These are phyloP conservation scores for Crotophaga sulcirostris DNA, from an alignment of 2,113 vertebrate genomes.

Conservation along the genomic window DNA sequence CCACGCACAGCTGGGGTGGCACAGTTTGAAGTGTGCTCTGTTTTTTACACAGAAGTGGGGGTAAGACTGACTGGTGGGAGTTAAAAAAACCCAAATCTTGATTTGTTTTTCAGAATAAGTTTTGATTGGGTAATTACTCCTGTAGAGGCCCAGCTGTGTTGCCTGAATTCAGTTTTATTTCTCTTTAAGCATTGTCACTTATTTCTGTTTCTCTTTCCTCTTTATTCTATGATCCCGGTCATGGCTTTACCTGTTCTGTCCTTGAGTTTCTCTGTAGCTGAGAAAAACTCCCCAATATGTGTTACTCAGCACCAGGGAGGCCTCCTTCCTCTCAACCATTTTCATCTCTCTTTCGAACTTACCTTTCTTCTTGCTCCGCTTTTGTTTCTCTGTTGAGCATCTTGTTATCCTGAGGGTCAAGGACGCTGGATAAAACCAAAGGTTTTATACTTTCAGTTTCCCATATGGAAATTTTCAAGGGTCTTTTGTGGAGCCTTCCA, in stretches of 20 bases:
- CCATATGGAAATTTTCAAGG: background rate
- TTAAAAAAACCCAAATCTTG: background rate
- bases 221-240: background rate
- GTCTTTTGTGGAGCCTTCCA: background rate
- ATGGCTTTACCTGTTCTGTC: background rate
- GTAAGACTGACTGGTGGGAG: background rate
- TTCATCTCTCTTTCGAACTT: background rate
- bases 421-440: background rate
- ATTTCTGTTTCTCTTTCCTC: background rate
- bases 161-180: background rate
- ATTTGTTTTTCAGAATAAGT: slow-evolving; percentile 8
- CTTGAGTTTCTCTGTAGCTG: background rate
- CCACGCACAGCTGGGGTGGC: background rate
- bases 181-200: background rate
- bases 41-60: background rate
- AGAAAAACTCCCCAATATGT: background rate
- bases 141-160: background rate
- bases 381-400: background rate
- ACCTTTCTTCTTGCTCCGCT: background rate
- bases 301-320: background rate
- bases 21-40: background rate
- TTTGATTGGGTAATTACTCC: slow-evolving; percentile 19
- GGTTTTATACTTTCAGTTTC: background rate
- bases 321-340: background rate
- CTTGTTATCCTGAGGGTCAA: background rate